Evolutionary conservation across 2,113 vertebrate species (phyloP).

Genomic region (Petromus typicus): DNA sequence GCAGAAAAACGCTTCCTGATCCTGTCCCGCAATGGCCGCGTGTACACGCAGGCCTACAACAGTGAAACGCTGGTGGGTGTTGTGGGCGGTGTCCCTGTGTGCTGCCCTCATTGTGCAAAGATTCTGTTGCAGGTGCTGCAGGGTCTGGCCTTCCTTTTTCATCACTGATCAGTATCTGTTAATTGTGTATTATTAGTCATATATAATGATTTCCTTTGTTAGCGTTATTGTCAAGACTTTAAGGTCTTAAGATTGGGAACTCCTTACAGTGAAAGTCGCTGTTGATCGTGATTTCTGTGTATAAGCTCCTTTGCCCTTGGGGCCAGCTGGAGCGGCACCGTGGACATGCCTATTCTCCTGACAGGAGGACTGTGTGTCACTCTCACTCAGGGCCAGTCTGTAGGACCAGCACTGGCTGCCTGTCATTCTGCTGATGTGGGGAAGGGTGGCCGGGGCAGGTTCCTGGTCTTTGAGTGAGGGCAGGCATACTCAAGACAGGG

Average conservation of each 20-base stretch:
- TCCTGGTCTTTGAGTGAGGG: neutral
- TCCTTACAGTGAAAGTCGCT: neutral
- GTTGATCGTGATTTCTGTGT: neutral
- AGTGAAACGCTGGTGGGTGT: slow-evolving; percentile 93
- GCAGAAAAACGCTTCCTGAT: slow-evolving; percentile 97
- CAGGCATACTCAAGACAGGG: neutral
- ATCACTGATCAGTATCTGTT: neutral
- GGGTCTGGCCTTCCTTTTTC: neutral
- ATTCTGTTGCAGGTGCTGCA: neutral
- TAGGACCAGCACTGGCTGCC: neutral
- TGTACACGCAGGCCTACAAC: slow-evolving; percentile 97
- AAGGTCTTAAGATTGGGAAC: neutral
- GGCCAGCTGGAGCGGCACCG: neutral
- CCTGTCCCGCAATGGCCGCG: slow-evolving; percentile 93
- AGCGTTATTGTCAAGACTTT: neutral
- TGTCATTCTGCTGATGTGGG: neutral
- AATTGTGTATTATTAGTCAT: neutral
- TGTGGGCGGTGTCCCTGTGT: neutral
- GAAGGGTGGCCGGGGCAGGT: neutral
- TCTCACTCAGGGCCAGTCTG: fast-evolving
- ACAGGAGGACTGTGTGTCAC: neutral
- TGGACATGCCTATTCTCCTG: neutral
- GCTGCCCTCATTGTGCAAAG: neutral
- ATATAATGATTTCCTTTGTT: neutral
- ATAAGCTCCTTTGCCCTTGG: neutral